A percentile compares a stretch with the other conserved stretches of the same genome.
These are phyloP conservation scores for Gouania willdenowi DNA, from an alignment of 2,797 vertebrate species.

Conservation along the genomic window DNA sequence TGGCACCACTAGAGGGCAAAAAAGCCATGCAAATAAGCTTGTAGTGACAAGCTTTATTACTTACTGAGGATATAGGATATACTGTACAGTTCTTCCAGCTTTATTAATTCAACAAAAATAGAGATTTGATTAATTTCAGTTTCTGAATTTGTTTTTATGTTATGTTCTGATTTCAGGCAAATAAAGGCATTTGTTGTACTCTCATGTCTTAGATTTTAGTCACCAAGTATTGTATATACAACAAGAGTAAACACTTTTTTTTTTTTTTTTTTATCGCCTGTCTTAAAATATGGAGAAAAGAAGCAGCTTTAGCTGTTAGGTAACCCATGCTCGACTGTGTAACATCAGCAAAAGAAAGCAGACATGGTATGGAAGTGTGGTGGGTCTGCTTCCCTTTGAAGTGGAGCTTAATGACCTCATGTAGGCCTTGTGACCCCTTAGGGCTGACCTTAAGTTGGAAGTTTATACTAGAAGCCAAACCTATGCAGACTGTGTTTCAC, in stretches of 20 bases:
- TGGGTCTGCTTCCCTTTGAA: slow-evolving; percentile 37
- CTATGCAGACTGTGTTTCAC: slow-evolving; percentile 21
- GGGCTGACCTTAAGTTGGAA: slow-evolving; percentile 45
- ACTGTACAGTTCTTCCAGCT: no score
- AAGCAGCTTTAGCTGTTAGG: not conserved
- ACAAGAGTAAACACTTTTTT: not conserved
- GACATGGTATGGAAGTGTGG: slow-evolving; percentile 11
- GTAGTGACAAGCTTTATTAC: not conserved
- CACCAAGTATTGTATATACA: not conserved
- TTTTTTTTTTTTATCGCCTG: not conserved
- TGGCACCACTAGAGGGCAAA: slow-evolving; percentile 47
- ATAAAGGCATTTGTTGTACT: no score
- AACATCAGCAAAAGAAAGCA: slow-evolving; percentile 8
- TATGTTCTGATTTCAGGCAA: no score
- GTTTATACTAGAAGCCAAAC: slow-evolving; percentile 49
- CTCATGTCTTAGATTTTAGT: not conserved
- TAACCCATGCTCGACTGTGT: not conserved
- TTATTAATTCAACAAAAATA: not conserved
- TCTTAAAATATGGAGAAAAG: not conserved
- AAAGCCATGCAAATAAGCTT: slow-evolving; percentile 14
- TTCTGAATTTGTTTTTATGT: not conserved
- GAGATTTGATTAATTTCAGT: not conserved
- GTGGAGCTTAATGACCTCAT: slow-evolving; percentile 29
- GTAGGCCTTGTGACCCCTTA: slow-evolving; percentile 28
- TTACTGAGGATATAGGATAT: not conserved